Evolutionary conservation across 2,888 invertebrate species (phyloP).

Genomic region (Nebria salina): DNA sequence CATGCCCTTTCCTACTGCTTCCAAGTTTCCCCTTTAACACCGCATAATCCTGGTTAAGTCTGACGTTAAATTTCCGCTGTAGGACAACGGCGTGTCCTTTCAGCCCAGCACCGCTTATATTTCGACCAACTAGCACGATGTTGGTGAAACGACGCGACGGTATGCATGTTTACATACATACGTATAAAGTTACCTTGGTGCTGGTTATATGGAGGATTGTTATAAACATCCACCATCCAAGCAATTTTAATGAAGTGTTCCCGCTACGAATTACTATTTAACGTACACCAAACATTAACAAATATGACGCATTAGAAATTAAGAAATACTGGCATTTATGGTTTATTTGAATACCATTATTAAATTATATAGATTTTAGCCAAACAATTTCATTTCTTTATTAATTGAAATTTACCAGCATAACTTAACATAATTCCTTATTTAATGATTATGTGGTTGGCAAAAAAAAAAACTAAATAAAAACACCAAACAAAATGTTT

Average conservation of each 20-base stretch:
- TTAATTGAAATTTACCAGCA: too few species aligned
- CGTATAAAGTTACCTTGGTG: background rate
- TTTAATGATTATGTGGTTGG: too few species aligned
- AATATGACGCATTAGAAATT: too few species aligned
- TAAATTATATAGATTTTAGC: too few species aligned
- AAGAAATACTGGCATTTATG: too few species aligned
- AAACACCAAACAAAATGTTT: too few species aligned
- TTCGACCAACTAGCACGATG: background rate
- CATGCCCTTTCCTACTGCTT: constrained; percentile 16
- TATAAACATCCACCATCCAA: constrained; percentile 27
- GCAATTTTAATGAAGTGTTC: constrained; percentile 40
- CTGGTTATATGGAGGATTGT: background rate
- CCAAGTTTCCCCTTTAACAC: constrained; percentile 41
- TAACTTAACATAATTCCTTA: too few species aligned
- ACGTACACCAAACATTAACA: too few species aligned
- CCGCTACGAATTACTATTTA: constrained; percentile 9
- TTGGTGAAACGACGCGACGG: background rate
- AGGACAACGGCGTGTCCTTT: constrained; percentile 32
- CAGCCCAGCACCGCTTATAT: constrained; percentile 1
- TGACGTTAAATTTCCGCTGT: constrained; percentile 45
- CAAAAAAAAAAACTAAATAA: too few species aligned
- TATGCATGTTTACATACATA: background rate
- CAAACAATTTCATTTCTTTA: too few species aligned
- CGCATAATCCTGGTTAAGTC: constrained; percentile 44
- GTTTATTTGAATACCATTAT: too few species aligned